Evolutionary conservation across 1,140 invertebrate species (phyloP).

Genomic region (Ladona fulva): DNA sequence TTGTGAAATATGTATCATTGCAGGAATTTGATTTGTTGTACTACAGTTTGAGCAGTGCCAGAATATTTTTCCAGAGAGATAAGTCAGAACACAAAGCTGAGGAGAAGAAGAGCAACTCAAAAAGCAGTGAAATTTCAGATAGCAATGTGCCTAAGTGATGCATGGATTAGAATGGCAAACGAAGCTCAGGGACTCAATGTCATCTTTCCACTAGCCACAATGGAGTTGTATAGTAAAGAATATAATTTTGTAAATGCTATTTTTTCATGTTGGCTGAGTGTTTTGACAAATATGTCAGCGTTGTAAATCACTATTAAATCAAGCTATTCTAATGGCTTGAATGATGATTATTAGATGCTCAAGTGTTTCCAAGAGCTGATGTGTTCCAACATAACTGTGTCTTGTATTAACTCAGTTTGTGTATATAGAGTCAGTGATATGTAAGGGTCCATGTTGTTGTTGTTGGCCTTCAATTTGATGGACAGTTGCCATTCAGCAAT

Average conservation of each 20-base stretch:
- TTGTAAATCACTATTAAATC: too few species aligned
- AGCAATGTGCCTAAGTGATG: neutral
- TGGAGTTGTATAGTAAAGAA: neutral
- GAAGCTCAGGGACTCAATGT: neutral
- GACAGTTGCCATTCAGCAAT: too few species aligned
- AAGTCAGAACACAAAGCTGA: neutral
- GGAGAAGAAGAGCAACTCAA: neutral
- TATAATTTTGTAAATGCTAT: neutral
- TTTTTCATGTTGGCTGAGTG: neutral
- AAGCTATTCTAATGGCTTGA: too few species aligned
- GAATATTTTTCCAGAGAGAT: constrained; percentile 75
- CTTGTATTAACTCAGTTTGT: too few species aligned
- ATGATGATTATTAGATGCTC: neutral
- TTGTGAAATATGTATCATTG: constrained; percentile 23
- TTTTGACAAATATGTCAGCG: neutral
- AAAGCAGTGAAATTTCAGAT: neutral
- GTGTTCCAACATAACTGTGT: too few species aligned
- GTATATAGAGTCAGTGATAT: too few species aligned
- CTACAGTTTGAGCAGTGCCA: constrained; percentile 85
- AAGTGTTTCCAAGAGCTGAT: neutral
- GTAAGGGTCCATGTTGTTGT: too few species aligned
- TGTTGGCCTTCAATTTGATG: too few species aligned
- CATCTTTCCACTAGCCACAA: neutral
- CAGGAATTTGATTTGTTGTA: constrained; percentile 85
- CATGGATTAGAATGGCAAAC: neutral